Conservation (phyloP, 2,888 invertebrate genomes). For the Aelia acuminata region DNA sequence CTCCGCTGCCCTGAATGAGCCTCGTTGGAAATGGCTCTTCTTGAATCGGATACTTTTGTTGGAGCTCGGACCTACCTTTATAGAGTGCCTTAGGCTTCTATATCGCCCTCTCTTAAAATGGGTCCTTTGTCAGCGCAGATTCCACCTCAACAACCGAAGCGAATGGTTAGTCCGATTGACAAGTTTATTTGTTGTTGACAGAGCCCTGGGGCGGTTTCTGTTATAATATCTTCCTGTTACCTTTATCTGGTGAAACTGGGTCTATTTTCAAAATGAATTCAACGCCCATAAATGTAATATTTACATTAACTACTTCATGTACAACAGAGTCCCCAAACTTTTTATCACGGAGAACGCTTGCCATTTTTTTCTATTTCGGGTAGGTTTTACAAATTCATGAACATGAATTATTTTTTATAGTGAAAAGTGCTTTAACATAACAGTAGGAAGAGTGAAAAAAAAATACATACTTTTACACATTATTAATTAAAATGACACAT, state of each 20-base stretch:
- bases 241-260: background rate
- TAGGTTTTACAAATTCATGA: too few relatives aligned
- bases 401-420: too few relatives aligned
- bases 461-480: too few relatives aligned
- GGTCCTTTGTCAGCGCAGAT: conserved; percentile 5
- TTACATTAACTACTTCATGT: too few relatives aligned
- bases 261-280: background rate
- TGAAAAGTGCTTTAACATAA: too few relatives aligned
- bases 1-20: conserved; percentile 19
- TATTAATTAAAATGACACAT: too few relatives aligned
- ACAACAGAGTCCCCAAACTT: too few relatives aligned
- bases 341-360: too few relatives aligned
- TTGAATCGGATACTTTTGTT: conserved; percentile 51
- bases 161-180: background rate
- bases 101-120: conserved; percentile 2
- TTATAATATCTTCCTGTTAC: background rate
- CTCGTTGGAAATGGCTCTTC: conserved; percentile 36
- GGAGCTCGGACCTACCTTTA: background rate
- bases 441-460: too few relatives aligned
- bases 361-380: too few relatives aligned
- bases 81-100: conserved; percentile 13
- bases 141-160: background rate
- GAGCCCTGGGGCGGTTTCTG: background rate
- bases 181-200: conserved; percentile 22
- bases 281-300: background rate